Percentiles rank a stretch among this genome's conserved stretches.
phyloP scores from a whole-genome alignment of 2,113 vertebrate species.

The Crotalus helleri region DNA sequence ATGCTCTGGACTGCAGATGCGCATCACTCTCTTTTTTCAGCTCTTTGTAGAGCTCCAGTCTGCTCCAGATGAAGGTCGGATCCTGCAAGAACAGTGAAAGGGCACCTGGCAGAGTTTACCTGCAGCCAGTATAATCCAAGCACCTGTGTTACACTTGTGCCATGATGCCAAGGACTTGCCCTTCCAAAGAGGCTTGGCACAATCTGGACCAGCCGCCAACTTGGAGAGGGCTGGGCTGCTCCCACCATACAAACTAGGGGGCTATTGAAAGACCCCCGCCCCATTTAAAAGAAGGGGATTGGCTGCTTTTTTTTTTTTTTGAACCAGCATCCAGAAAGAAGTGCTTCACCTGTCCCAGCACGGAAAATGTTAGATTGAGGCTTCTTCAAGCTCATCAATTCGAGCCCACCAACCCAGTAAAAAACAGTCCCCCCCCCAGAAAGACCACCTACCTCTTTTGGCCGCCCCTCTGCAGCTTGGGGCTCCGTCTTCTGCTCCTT shows the following conservation, averaged over 20 bases:
- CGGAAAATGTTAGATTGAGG: background rate
- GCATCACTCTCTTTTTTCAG: conserved; percentile 70
- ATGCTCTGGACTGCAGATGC: conserved; percentile 50
- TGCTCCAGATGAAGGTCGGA: conserved; percentile 67
- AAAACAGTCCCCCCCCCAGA: background rate
- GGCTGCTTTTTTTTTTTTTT: background rate
- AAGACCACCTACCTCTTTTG: conserved; percentile 64
- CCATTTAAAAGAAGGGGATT: background rate
- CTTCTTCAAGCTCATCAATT: background rate
- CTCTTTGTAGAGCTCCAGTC: conserved; percentile 68
- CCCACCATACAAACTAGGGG: background rate
- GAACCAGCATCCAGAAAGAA: background rate
- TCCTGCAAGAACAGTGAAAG: conserved; percentile 41
- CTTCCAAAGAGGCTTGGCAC: background rate
- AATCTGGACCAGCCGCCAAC: background rate
- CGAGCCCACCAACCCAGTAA: fast-evolving
- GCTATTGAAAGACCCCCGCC: background rate
- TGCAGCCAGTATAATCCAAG: background rate
- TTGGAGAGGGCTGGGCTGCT: background rate
- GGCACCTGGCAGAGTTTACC: background rate
- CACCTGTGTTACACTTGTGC: background rate
- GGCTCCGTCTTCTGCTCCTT: conserved; percentile 61
- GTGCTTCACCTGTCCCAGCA: background rate
- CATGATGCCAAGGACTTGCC: background rate
- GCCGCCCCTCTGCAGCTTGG: conserved; percentile 15